Conservation (phyloP, 2,113 vertebrate species). For the Peromyscus leucopus region DNA sequence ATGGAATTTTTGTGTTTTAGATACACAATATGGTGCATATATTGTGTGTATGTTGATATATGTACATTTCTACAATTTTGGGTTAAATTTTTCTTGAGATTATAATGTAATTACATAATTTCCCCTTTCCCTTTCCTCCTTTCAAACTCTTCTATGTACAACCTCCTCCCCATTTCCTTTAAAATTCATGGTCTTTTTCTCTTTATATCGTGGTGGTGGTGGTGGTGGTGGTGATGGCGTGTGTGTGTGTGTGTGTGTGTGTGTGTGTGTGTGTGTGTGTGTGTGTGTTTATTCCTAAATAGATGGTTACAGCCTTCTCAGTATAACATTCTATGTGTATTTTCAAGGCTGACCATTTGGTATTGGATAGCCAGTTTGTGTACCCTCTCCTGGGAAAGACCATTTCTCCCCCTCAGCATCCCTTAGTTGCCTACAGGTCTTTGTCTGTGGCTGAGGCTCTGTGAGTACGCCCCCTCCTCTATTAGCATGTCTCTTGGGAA, state of each 20-base stretch:
- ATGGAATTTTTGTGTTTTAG: neutral
- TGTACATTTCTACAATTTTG: neutral
- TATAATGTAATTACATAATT: neutral
- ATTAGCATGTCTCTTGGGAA: no score
- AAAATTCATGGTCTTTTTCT: neutral
- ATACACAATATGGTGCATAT: neutral
- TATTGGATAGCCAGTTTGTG: neutral
- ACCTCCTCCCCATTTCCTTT: neutral
- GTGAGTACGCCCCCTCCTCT: neutral
- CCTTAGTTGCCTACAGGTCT: neutral
- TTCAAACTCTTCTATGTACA: neutral
- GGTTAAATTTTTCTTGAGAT: conserved; percentile 25
- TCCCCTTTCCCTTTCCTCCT: neutral
- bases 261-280: neutral
- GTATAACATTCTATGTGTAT: neutral
- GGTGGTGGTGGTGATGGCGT: neutral
- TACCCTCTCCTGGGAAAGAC: neutral
- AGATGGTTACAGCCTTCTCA: no score
- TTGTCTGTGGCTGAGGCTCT: neutral
- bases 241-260: neutral
- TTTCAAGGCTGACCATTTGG: neutral
- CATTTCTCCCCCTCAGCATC: neutral
- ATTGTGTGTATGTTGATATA: neutral
- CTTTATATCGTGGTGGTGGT: neutral
- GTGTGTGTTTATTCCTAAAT: neutral